Conservation (phyloP, 1,140 invertebrate species). For the Dinothrombium tinctorium region DNA sequence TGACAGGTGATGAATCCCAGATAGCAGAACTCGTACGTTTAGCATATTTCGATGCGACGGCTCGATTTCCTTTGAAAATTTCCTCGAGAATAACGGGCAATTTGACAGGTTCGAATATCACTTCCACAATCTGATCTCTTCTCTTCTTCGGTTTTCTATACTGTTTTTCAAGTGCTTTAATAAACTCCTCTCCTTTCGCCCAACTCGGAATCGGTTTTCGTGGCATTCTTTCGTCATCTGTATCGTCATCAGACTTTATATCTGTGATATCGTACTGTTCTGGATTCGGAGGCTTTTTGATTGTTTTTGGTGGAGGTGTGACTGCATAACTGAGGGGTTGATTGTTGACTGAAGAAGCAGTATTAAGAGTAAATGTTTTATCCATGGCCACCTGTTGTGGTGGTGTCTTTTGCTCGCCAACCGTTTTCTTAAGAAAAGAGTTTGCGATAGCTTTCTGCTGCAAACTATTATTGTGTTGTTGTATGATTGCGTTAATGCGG, state of each 20-base stretch:
- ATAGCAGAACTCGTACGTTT: not conserved
- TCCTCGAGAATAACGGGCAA: not conserved
- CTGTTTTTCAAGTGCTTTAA: not conserved
- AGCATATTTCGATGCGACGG: not conserved
- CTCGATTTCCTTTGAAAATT: not conserved
- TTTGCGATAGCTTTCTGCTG: not conserved
- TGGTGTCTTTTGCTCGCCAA: not conserved
- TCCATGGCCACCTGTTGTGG: not conserved
- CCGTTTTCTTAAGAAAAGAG: not conserved
- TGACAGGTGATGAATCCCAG: not conserved
- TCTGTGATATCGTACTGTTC: conserved; percentile 1
- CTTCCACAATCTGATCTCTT: not conserved
- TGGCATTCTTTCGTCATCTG: not conserved
- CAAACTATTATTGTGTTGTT: not conserved
- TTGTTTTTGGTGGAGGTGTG: not conserved
- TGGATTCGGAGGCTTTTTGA: not conserved
- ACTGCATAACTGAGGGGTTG: no score
- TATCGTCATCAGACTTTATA: conserved; percentile 2
- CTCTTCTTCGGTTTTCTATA: not conserved
- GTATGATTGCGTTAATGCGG: not conserved
- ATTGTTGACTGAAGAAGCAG: not conserved
- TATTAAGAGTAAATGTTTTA: not conserved
- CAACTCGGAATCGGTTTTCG: conserved; percentile 1
- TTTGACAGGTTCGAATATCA: not conserved
- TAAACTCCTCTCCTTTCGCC: not conserved